Conservation (phyloP, 2,113 vertebrate species). For the Cyprinodon brontotheroides region DNA sequence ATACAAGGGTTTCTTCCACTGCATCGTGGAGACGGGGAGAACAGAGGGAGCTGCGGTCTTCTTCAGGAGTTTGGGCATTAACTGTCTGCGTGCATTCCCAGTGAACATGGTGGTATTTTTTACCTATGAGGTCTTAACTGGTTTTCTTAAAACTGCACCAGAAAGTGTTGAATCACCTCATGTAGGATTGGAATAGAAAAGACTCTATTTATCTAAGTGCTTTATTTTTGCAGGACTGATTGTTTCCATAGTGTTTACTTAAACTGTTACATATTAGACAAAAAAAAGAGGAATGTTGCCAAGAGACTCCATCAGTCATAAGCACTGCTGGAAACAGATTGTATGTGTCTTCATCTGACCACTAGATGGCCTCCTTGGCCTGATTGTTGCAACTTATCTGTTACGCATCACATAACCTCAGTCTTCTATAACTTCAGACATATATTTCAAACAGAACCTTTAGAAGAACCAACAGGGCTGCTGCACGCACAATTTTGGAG, state of each 20-base stretch:
- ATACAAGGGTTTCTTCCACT: constrained; percentile 87
- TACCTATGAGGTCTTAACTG: constrained; percentile 83
- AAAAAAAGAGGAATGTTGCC: neutral
- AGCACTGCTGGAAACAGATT: neutral
- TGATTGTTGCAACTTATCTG: neutral
- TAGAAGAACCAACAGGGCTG: neutral
- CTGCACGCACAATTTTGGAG: constrained; percentile 13
- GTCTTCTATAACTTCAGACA: neutral
- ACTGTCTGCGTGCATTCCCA: constrained; percentile 89
- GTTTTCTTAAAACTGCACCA: constrained; percentile 55
- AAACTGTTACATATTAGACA: constrained; percentile 12
- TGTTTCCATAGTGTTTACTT: neutral
- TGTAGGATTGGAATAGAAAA: constrained; percentile 35
- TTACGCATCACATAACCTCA: neutral
- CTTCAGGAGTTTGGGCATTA: constrained; percentile 87
- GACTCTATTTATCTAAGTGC: neutral
- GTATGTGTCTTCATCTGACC: constrained; percentile 7
- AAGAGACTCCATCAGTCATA: neutral
- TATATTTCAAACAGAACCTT: neutral
- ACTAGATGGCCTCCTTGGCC: constrained; percentile 55
- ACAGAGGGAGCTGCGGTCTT: constrained; percentile 85
- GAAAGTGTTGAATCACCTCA: constrained; percentile 11
- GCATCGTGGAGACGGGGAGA: constrained; percentile 79
- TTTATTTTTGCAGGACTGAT: neutral
- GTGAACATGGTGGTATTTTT: constrained; percentile 92